Base-by-base conservation (phyloP, 2,888 invertebrate genomes). In the Megastigmus dorsalis region DNA sequence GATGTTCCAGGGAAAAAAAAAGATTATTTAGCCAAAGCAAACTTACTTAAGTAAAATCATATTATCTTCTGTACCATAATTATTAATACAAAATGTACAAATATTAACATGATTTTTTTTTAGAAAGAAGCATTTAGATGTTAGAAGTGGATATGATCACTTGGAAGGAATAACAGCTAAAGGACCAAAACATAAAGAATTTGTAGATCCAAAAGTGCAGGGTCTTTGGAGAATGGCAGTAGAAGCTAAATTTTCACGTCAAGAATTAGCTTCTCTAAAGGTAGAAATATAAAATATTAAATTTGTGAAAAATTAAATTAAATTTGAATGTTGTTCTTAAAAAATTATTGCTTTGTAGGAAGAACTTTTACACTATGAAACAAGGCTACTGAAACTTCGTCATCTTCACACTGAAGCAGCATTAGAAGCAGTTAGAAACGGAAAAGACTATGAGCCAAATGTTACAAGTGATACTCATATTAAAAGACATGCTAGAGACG, bases 181-280 rank as follows among this genome's bases (percentile, higher is more conserved):
- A 87, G 96, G 92, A 10, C 95, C 95, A 0, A 92, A 93, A 72
- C 94, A 94, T 82, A 93, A 92, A 84, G 96, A 96, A 84, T 98
- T 98, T 85, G 91, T 95, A 50, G 97, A 98, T 84, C 95, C 96
- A 0, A 95, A 96, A 89, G 97, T 97, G 0, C 94, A 95, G 86
- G 94, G 94, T 0, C 89, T 98, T 33, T 98, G 97, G 97, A 92
- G 92, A 80, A 89, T 95, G 71, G 97, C 97, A 2, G 86, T 93
- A 18, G 91, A 93, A 65, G 92, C 93, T 10, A 94, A 96, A 86
- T 97, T 98, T 87, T 92, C 93, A 23, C 90, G 92, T 0, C 93
- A 94, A 74, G 97, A 97, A 88, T 89, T 97, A 10, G 92, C 93
- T 70, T 96, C 96, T 0, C 89, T 98, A 54, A 94, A 94, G 90